phyloP scores from a whole-genome alignment of 2,113 vertebrate genomes.

The Chinchilla lanigera region DNA sequence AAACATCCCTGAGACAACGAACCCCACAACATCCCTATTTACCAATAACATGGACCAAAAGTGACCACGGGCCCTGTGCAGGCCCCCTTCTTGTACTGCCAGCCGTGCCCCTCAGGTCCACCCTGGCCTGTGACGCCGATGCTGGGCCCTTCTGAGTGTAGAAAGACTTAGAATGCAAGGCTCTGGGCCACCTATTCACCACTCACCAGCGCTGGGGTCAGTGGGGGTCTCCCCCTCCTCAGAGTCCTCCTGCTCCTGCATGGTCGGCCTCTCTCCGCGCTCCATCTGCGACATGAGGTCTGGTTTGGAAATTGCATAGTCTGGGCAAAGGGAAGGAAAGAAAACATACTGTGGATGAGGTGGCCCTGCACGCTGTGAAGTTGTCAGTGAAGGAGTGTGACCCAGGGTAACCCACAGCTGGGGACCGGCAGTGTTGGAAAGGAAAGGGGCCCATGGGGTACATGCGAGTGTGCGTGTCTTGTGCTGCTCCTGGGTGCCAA shows the following conservation, averaged over 20 bases:
- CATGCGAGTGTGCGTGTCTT: accelerated
- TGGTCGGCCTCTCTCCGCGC: slow-evolving; percentile 80
- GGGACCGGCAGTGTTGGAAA: background rate
- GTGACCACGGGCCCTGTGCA: background rate
- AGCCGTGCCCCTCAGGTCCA: background rate
- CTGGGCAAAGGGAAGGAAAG: slow-evolving; percentile 76
- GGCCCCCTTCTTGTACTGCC: background rate
- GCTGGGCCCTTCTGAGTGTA: background rate
- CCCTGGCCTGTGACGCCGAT: accelerated
- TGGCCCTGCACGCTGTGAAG: background rate
- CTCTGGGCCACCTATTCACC: accelerated
- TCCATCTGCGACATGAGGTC: slow-evolving; percentile 88
- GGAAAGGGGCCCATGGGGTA: background rate
- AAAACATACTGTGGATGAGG: background rate
- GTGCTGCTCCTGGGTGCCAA: background rate
- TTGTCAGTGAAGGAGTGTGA: background rate
- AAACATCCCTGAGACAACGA: background rate
- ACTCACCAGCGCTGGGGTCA: slow-evolving; percentile 87
- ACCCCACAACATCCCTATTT: background rate
- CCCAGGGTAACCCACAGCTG: background rate
- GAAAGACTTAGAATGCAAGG: background rate
- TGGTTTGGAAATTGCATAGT: slow-evolving; percentile 90
- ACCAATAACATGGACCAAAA: background rate
- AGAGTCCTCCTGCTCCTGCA: slow-evolving; percentile 84
- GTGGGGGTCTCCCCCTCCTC: slow-evolving; percentile 86